A percentile compares a stretch with the other conserved stretches of the same genome.
These are phyloP conservation scores for Discoglossus pictus DNA, from an alignment of 2,797 vertebrate species.

Conservation along the genomic window DNA sequence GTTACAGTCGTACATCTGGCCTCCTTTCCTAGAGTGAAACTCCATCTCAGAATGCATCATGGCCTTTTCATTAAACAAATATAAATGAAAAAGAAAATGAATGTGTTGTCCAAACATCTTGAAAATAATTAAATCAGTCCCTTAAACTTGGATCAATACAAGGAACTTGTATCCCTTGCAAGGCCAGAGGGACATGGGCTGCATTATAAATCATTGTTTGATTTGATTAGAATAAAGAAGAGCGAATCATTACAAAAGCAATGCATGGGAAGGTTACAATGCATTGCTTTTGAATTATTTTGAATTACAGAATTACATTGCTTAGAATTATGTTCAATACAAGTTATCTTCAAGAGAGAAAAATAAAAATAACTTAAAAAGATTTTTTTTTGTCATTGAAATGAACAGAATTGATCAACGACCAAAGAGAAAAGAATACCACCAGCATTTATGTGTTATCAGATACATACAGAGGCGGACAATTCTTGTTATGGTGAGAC, in stretches of 20 bases:
- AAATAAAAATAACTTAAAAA: neutral
- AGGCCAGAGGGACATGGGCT: slow-evolving; percentile 44
- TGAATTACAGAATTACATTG: too few relatives aligned
- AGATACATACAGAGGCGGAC: too few relatives aligned
- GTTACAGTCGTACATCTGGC: neutral
- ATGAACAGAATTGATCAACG: too few relatives aligned
- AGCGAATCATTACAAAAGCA: slow-evolving; percentile 11
- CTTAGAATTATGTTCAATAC: neutral
- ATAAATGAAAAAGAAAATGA: slow-evolving; percentile 38
- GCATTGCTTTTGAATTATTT: too few relatives aligned
- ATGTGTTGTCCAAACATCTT: slow-evolving; percentile 40
- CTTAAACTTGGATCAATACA: slow-evolving; percentile 44
- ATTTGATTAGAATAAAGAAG: slow-evolving; percentile 42
- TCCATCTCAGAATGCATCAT: slow-evolving; percentile 5
- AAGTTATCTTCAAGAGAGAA: neutral
- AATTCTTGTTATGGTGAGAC: too few relatives aligned
- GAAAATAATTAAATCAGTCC: slow-evolving; percentile 39
- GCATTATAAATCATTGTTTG: slow-evolving; percentile 45
- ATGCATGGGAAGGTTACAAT: neutral
- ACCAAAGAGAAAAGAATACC: too few relatives aligned
- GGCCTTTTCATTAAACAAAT: slow-evolving; percentile 46
- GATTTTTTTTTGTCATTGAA: neutral
- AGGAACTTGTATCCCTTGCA: slow-evolving; percentile 27
- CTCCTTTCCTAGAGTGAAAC: slow-evolving; percentile 1
- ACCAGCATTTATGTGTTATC: too few relatives aligned